A percentile compares a stretch with the other conserved stretches of the same genome.
These are phyloP conservation scores for Melieria picta DNA, from an alignment of 2,888 invertebrate species.

Conservation along the genomic window DNA sequence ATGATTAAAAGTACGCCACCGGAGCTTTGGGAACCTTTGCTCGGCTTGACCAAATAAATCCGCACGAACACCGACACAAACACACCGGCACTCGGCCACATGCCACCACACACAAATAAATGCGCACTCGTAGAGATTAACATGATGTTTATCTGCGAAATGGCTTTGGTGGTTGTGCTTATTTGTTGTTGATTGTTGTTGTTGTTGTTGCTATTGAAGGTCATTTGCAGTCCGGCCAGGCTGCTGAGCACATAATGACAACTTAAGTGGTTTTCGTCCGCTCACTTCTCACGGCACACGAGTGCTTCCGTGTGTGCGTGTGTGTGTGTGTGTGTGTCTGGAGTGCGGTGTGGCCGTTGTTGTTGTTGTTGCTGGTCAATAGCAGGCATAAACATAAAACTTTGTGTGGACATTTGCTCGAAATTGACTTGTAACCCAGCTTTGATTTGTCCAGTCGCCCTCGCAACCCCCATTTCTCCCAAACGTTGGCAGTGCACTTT, in stretches of 20 bases:
- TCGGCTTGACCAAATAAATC: too few relatives aligned
- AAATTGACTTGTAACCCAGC: too few relatives aligned
- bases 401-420: too few relatives aligned
- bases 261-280: constrained; percentile 24
- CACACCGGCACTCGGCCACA: not conserved
- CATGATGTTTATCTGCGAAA: constrained; percentile 37
- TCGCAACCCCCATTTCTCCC: too few relatives aligned
- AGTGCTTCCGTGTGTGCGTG: not conserved
- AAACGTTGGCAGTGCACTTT: too few relatives aligned
- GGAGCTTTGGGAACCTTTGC: too few relatives aligned
- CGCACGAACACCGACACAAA: not conserved
- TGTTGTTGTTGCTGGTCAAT: too few relatives aligned
- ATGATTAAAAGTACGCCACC: too few relatives aligned
- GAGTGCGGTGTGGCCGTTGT: too few relatives aligned
- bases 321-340: not conserved
- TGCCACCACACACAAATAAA: constrained; percentile 7
- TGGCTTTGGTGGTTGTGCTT: constrained; percentile 10
- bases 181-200: constrained; percentile 1
- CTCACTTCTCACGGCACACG: too few relatives aligned
- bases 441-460: too few relatives aligned
- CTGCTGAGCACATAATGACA: constrained; percentile 21
- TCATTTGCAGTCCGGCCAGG: constrained; percentile 21
- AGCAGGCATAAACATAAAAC: too few relatives aligned
- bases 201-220: constrained; percentile 9
- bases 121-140: constrained; percentile 31